phyloP scores from a whole-genome alignment of 2,113 vertebrate species.

The Callionymus lyra region DNA sequence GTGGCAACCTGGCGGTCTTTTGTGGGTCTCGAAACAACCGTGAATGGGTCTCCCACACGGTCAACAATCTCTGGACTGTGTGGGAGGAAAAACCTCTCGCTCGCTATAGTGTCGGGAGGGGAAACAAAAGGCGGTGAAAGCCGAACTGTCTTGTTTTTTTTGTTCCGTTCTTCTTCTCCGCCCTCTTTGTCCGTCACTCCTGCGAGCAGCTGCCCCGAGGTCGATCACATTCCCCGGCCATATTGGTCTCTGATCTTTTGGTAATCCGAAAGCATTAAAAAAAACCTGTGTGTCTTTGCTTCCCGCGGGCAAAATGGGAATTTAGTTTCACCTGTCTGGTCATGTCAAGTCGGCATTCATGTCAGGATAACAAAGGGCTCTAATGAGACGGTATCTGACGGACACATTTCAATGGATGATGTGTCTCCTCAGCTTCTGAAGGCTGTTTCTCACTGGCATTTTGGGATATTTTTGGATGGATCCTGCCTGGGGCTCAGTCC shows the following conservation, averaged over 20 bases:
- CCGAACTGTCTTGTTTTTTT: conserved; percentile 36
- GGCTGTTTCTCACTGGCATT: conserved; percentile 17
- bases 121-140: conserved; percentile 50
- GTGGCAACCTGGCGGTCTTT: conserved; percentile 27
- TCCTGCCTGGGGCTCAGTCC: conserved; percentile 26
- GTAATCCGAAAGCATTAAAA: conserved; percentile 18
- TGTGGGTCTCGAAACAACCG: conserved; percentile 13
- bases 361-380: conserved; percentile 16
- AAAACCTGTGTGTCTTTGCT: conserved; percentile 7
- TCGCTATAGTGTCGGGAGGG: conserved; percentile 19
- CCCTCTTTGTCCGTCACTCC: conserved; percentile 32
- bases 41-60: background rate
- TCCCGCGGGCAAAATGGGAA: conserved; percentile 11
- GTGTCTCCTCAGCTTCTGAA: conserved; percentile 20
- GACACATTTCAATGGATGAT: conserved; percentile 5
- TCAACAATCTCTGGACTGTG: conserved; percentile 15
- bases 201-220: conserved; percentile 42
- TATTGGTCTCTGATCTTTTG: conserved; percentile 9
- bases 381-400: conserved; percentile 9
- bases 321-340: conserved; percentile 23
- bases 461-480: conserved; percentile 29
- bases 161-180: conserved; percentile 20
- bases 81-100: conserved; percentile 22
- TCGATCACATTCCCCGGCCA: conserved; percentile 16
- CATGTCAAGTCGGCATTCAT: conserved; percentile 18